Evolutionary conservation across 2,113 vertebrate species (phyloP).

Genomic region (Aspidoscelis tigris): DNA sequence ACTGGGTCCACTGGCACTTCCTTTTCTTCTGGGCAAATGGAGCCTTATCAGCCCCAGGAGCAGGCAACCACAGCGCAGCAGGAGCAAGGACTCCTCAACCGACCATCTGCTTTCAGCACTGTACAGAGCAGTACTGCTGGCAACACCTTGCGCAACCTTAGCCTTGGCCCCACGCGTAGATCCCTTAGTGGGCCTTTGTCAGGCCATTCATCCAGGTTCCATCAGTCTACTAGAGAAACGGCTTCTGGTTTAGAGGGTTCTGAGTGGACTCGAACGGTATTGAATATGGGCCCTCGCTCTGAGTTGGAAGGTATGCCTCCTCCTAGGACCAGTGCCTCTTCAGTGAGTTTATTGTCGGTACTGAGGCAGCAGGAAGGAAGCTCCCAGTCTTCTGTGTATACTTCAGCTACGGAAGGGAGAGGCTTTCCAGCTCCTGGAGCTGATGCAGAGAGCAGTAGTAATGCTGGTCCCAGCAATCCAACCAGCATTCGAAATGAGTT

Average conservation of each 20-base stretch:
- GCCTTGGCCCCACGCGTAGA: constrained; percentile 82
- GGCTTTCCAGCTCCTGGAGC: constrained; percentile 82
- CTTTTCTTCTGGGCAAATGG: constrained; percentile 92
- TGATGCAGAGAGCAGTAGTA: constrained; percentile 76
- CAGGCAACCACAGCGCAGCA: constrained; percentile 83
- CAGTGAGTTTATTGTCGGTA: constrained; percentile 90
- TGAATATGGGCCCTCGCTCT: constrained; percentile 82
- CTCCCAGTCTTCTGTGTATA: constrained; percentile 93
- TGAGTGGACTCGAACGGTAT: constrained; percentile 91
- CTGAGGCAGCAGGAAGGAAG: constrained; percentile 92
- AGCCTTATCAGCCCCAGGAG: constrained; percentile 85
- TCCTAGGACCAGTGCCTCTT: constrained; percentile 95
- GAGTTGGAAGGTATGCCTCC: constrained; percentile 86
- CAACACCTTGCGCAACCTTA: constrained; percentile 86
- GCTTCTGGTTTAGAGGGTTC: constrained; percentile 79
- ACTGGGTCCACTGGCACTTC: constrained; percentile 85
- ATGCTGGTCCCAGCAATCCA: constrained; percentile 85
- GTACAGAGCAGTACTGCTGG: constrained; percentile 91
- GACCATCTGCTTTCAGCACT: constrained; percentile 95
- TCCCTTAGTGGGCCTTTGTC: constrained; percentile 80
- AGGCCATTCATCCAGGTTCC: constrained; percentile 78
- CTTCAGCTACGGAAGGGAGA: constrained; percentile 92
- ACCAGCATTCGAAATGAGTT: constrained; percentile 92
- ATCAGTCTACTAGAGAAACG: constrained; percentile 77
- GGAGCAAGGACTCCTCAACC: constrained; percentile 83